Evolutionary conservation across 2,797 vertebrate genomes (phyloP), one percentile per base, ranked within the genome.

Genomic region (Lophura swinhoii): DNA sequence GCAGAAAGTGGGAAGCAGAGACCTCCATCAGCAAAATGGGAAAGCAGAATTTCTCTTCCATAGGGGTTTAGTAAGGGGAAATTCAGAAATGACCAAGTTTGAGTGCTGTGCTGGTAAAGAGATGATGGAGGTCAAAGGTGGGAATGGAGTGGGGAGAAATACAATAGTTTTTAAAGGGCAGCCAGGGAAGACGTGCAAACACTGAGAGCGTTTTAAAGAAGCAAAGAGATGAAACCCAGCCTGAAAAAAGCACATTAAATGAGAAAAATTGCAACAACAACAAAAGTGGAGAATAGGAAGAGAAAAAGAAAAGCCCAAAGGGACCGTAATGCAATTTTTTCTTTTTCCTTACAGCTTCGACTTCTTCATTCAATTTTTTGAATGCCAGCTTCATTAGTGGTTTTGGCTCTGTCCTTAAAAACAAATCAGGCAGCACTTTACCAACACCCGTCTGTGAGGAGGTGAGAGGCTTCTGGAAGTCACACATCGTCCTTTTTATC

Each of bases 331-430:
- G 33, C 3, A 7, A 71, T 72, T 62, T 37, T 78, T 60, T 74
- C 46, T 74, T 90, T 94, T 85, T 58, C 48, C 51, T 53, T 35
- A 90, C 72, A 69, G 55, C 88, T 91, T 82, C 84, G 64, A 79
- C 43, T 92, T 84, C 87, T 88, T 88, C 69, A 70, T 74, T 88
- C 51, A 62, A 7, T 56, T 72, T 82, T 67, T 81, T 78, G 51
- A 85, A 82, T 88, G 41, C 87, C 70, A 78, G 53, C 66, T 90
- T 90, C 84, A 74, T 90, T 90, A 73, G 80, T 41, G 80, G 84
- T 44, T 92, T 88, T 94, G 79, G 87, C 83, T 80, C 60, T 90
- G 84, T 29, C 60, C 56, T 76, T 77, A 37, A 71, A 77, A 90
- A 80, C 84, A 90, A 76, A 63, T 77, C 28, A 60, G 58, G 74